Percentiles rank a stretch among this genome's conserved stretches.
Conservation (phyloP, 2,888 invertebrate genomes). For the Norana najaformis region DNA sequence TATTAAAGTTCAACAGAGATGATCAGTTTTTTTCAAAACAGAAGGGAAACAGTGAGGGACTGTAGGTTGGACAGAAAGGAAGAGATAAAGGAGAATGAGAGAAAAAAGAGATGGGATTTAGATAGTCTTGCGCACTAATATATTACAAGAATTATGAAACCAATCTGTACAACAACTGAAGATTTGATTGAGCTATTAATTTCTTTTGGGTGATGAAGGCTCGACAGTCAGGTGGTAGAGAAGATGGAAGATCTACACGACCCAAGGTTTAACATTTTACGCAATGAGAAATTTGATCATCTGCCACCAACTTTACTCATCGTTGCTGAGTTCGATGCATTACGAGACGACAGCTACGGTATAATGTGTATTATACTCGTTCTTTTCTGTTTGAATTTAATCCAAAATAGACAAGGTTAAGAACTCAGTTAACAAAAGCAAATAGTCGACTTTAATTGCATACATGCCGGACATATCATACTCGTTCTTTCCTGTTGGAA, state of each 20-base stretch:
- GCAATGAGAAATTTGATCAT: constrained; percentile 48
- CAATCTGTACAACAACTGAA: too few species aligned
- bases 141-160: background rate
- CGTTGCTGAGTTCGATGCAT: constrained; percentile 55
- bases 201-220: constrained; percentile 15
- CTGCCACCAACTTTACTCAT: constrained; percentile 57
- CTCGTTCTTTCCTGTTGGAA: background rate
- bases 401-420: too few species aligned
- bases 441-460: too few species aligned
- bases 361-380: constrained; percentile 22
- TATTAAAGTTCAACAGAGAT: too few species aligned
- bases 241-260: constrained; percentile 44
- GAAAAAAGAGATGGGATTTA: background rate
- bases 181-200: background rate
- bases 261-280: constrained; percentile 47
- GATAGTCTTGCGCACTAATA: background rate
- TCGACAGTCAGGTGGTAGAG: constrained; percentile 17
- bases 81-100: background rate
- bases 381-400: background rate
- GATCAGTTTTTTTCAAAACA: too few species aligned
- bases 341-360: constrained; percentile 56
- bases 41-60: background rate
- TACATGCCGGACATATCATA: too few species aligned
- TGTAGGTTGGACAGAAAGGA: background rate
- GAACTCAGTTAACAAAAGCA: too few species aligned